phyloP scores from a whole-genome alignment of 2,888 invertebrate genomes.

The Dorcus parallelipipedus region DNA sequence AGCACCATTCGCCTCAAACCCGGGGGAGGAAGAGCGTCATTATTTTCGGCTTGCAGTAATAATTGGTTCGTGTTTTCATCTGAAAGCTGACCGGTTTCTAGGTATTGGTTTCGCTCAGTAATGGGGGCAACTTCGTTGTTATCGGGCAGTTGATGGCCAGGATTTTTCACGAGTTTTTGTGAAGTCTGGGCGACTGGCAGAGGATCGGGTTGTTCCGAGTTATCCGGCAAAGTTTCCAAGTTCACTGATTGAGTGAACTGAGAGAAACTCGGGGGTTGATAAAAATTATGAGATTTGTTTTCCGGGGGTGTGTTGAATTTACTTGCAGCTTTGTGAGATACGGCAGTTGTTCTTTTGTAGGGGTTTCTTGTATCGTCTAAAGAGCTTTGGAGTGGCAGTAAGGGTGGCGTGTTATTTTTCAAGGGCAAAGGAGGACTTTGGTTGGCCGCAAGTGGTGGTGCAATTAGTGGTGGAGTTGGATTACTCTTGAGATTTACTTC shows the following conservation, averaged over 20 bases:
- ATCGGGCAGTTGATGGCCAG: constrained; percentile 18
- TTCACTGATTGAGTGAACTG: constrained; percentile 53
- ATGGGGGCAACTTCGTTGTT: constrained; percentile 48
- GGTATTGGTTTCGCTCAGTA: constrained; percentile 71
- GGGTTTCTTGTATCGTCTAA: constrained; percentile 36
- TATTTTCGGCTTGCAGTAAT: constrained; percentile 16
- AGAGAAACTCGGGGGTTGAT: constrained; percentile 6
- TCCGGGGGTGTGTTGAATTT: constrained; percentile 23
- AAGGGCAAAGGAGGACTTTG: constrained; percentile 27
- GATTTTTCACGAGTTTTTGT: constrained; percentile 14
- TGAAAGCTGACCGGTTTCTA: constrained; percentile 73
- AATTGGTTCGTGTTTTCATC: constrained; percentile 37
- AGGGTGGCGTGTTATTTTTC: constrained; percentile 19
- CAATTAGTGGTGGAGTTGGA: constrained; percentile 16
- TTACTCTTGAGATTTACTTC: constrained; percentile 1
- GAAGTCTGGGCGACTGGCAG: constrained; percentile 29
- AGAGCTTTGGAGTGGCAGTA: constrained; percentile 5
- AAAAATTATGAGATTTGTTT: constrained; percentile 4
- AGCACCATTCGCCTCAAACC: constrained; percentile 64
- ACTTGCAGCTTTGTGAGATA: constrained; percentile 52
- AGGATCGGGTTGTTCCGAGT: constrained; percentile 62
- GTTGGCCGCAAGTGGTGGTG: constrained; percentile 39
- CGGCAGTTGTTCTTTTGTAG: constrained; percentile 35
- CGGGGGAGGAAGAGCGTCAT: constrained; percentile 58
- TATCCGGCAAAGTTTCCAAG: constrained; percentile 65